Evolutionary conservation across 2,797 vertebrate genomes (phyloP), one percentile per base, ranked within the genome.

Genomic region (Lagodon rhomboides): DNA sequence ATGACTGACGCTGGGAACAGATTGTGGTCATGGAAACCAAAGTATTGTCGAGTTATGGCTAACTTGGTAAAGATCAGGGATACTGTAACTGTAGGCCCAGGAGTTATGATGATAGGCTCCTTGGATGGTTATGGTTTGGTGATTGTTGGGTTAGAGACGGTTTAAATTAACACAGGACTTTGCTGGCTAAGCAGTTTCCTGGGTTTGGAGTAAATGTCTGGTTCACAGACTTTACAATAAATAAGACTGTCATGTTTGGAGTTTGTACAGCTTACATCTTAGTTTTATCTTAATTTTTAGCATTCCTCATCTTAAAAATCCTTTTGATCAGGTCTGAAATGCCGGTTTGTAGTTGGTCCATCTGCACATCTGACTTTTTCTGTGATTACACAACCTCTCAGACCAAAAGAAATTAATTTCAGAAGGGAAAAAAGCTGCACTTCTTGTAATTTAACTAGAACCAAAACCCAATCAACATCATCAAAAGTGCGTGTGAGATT

Each of bases 401-500:
- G 13, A 58, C 41, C 1, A 1, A 75, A 68, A 77, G 51, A 22
- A 83, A 83, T 80, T 5, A 3, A 53, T 55, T 54, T 68, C 17
- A 77, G n/a, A 47, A 62, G 41, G 47, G 25, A 44, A 43, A 51
- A 66, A 55, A 30, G 41, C n/a, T 54, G 9, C 20, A 3, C 63
- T 59, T 55, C 9, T 47, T 67, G 25, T 22, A 68, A 47, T 16
- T 64, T 64, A 68, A 77, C 20, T 68, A 22, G 53, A 84, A 77
- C 60, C n/a, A 34, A 70, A 70, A 30, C 7, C n/a, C 13, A 15
- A 54, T 30, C n/a, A 86, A 60, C 68, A 77, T 70, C 47, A 73
- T 20, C 49, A 51, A 85, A 83, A 62, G 61, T 71, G 61, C 23
- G 23, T 71, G 84, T 80, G 46, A 71, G 73, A 59, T 60, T 84